Evolutionary conservation across 2,797 vertebrate species (phyloP).

Genomic region (Halcyon chelicuti): DNA sequence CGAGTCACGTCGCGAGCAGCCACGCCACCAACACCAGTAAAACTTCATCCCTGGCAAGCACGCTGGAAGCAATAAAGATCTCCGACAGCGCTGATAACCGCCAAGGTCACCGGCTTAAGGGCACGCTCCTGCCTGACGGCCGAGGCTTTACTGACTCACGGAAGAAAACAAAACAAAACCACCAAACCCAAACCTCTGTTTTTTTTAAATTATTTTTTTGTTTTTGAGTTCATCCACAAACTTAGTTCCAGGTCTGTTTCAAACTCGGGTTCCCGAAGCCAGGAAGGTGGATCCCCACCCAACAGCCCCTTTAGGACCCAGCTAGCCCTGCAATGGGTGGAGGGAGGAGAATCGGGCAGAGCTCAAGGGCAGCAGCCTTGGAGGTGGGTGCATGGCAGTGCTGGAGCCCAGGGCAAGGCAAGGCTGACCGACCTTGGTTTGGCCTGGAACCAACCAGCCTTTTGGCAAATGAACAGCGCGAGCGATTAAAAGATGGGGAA

Average conservation of each 20-base stretch:
- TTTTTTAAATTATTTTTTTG: background rate
- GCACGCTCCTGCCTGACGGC: background rate
- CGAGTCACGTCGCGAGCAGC: background rate
- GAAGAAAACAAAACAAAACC: background rate
- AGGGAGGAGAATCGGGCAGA: rapidly evolving
- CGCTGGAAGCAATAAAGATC: constrained; percentile 23
- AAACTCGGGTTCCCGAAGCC: background rate
- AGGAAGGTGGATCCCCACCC: background rate
- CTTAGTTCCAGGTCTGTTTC: background rate
- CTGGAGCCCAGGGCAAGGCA: background rate
- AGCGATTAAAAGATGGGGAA: background rate
- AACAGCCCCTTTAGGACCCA: background rate
- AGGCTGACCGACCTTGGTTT: rapidly evolving
- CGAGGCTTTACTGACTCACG: background rate
- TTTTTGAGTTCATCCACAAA: background rate
- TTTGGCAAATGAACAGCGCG: background rate
- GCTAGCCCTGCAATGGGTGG: background rate
- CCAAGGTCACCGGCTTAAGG: constrained; percentile 40
- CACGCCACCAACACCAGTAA: background rate
- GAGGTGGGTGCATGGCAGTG: rapidly evolving
- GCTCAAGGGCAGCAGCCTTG: background rate
- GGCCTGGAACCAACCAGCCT: background rate
- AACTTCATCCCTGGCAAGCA: background rate
- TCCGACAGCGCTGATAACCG: background rate
- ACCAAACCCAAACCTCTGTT: background rate